These are phyloP conservation scores for Hyposoter didymator DNA, from an alignment of 2,888 invertebrate genomes.

Conservation along the genomic window DNA sequence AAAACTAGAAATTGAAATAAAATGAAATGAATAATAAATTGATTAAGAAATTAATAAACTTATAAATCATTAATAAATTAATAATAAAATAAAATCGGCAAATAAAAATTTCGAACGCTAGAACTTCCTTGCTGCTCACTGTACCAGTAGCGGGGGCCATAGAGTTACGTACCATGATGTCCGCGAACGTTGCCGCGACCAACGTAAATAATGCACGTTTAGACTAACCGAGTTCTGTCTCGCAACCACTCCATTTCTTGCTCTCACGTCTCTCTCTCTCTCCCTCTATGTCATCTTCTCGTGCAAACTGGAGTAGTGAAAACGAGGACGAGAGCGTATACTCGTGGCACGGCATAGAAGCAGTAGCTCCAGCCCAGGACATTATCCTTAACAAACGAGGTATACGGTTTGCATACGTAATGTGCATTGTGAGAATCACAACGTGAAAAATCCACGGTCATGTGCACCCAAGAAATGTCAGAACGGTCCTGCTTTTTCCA, in stretches of 20 bases:
- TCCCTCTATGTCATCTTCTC: constrained; percentile 30
- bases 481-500: not conserved
- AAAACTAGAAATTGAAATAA: too few species aligned
- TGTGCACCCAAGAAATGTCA: constrained; percentile 26
- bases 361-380: constrained; percentile 57
- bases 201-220: constrained; percentile 76
- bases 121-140: not conserved
- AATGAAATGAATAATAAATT: too few species aligned
- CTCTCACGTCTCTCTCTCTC: constrained; percentile 15
- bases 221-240: constrained; percentile 67
- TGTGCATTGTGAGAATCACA: constrained; percentile 61
- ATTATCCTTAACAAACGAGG: constrained; percentile 75
- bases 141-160: constrained; percentile 18
- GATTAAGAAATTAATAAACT: too few species aligned
- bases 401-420: constrained; percentile 74
- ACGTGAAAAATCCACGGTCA: constrained; percentile 59
- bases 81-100: too few species aligned
- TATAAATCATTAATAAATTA: too few species aligned
- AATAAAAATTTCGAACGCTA: too few species aligned
- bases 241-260: constrained; percentile 50
- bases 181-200: constrained; percentile 58
- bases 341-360: constrained; percentile 26
- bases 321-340: constrained; percentile 57
- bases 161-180: constrained; percentile 25
- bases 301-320: constrained; percentile 47